Base-by-base conservation (phyloP, 1,140 invertebrate species). In the Drosophila burlai region DNA sequence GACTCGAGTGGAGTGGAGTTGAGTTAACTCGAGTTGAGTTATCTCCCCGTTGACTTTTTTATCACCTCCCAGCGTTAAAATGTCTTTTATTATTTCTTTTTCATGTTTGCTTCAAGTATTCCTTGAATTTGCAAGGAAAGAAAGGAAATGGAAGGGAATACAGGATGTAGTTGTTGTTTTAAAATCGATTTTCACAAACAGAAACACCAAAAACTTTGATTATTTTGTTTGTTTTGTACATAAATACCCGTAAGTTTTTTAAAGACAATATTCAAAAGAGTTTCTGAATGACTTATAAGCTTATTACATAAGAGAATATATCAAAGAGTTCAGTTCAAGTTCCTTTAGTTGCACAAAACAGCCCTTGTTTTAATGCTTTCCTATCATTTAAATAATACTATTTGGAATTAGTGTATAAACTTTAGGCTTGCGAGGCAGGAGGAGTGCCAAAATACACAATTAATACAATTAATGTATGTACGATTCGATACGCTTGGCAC, bases 1-100 rank as follows among this genome's bases (percentile, higher is more conserved):
- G 65, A 78, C 59, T 77, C n/a, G 59, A 58, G 57, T 46, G 63
- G 71, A 84, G 62, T 81, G 59, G 55, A 78, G 64, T 71, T 78
- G 47, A 78, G 64, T 69, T 62, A 55, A 61, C 55, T 74, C 31
- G 5, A 78, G 64, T 71, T 78, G 36, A 78, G 64, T 62, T 58
- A 55, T 61, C 68, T 73, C 24, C 8, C 11, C 54, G n/a, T 50
- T 52, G 29, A 29, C 45, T 73, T 50, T 38, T 36, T 13, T n/a
- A 36, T 16, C 16, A 34, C 60, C 21, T 62, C 16, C 13, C n/a
- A 11, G 40, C 36, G n/a, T 59, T 24, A 9, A 38, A 43, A 26
- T 47, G 49, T 13, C 29, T 4, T 31, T 67, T 31, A 8, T 29
- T 40, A 16, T 21, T 40, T 57, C 11, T 21, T 47, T 31, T 29